These are phyloP conservation scores for Sebastes goodei DNA, from an alignment of 2,797 vertebrate species.

Conservation along the genomic window DNA sequence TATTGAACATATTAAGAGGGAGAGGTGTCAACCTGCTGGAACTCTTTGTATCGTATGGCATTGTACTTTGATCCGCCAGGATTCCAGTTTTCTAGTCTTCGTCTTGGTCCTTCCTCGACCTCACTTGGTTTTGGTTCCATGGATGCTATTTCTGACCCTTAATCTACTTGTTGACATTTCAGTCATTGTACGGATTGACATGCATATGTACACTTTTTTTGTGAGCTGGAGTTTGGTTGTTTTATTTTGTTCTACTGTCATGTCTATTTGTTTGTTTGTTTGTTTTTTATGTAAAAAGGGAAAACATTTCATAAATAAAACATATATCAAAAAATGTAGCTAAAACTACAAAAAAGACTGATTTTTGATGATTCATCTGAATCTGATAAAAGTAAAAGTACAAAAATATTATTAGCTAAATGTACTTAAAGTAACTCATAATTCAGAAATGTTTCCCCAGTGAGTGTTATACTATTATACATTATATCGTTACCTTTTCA, in stretches of 20 bases:
- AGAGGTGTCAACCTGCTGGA: too few relatives aligned
- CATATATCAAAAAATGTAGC: background rate
- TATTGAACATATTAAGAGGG: background rate
- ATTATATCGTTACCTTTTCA: fast-evolving
- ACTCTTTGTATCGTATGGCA: background rate
- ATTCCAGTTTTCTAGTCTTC: background rate
- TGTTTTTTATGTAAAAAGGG: too few relatives aligned
- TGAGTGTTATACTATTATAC: background rate
- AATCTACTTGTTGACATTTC: background rate
- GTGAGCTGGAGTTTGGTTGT: too few relatives aligned
- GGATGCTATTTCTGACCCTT: background rate
- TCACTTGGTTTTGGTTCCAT: background rate
- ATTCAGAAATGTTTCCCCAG: fast-evolving
- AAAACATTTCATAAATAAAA: too few relatives aligned
- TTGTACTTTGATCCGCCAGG: background rate
- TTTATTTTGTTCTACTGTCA: too few relatives aligned
- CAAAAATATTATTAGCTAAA: background rate
- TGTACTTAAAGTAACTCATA: fast-evolving
- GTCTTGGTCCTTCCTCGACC: fast-evolving
- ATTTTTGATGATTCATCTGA: background rate
- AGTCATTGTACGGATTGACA: background rate
- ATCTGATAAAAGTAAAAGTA: background rate
- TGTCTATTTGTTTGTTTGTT: too few relatives aligned
- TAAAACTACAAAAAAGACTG: fast-evolving
- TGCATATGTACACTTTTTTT: too few relatives aligned